Evolutionary conservation across 2,888 invertebrate species (phyloP).

Genomic region (Steinernema carpocapsae): DNA sequence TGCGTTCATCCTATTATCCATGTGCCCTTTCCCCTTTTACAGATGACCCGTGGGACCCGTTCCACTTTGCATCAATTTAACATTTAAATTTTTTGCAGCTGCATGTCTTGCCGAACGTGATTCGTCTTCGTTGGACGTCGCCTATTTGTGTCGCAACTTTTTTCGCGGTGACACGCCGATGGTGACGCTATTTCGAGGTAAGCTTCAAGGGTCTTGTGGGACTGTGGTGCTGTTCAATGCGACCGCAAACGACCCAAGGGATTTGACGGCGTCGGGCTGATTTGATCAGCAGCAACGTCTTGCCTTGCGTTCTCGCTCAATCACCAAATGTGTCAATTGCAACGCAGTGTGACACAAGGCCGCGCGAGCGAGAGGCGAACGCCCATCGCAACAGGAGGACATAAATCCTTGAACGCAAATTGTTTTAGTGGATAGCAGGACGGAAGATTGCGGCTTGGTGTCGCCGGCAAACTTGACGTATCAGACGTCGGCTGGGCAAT

Average conservation of each 20-base stretch:
- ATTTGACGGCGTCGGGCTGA: not conserved
- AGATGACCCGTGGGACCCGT: conserved; percentile 22
- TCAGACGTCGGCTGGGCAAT: conserved; percentile 14
- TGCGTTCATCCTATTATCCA: conserved; percentile 5
- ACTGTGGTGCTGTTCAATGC: not conserved
- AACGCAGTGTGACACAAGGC: not conserved
- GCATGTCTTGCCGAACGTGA: conserved; percentile 26
- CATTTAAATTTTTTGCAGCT: conserved; percentile 18
- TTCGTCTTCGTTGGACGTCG: conserved; percentile 32
- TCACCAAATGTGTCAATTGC: conserved; percentile 27
- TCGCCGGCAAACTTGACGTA: conserved; percentile 18
- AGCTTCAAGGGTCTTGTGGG: conserved; percentile 7
- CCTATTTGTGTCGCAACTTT: conserved; percentile 28
- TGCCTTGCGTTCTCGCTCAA: not conserved
- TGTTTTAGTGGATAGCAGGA: conserved; percentile 3
- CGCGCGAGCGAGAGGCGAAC: not conserved
- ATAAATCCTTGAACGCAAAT: not conserved
- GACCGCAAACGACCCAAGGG: conserved; percentile 22
- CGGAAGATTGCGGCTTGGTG: conserved; percentile 30
- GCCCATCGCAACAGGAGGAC: not conserved
- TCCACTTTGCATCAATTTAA: conserved; percentile 25
- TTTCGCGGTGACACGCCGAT: conserved; percentile 33
- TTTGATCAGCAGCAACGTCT: conserved; percentile 19
- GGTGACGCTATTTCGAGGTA: conserved; percentile 31
- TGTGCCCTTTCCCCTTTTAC: not conserved